Evolutionary conservation across 2,888 invertebrate genomes (phyloP).

Genomic region (Lithophane leautieri): DNA sequence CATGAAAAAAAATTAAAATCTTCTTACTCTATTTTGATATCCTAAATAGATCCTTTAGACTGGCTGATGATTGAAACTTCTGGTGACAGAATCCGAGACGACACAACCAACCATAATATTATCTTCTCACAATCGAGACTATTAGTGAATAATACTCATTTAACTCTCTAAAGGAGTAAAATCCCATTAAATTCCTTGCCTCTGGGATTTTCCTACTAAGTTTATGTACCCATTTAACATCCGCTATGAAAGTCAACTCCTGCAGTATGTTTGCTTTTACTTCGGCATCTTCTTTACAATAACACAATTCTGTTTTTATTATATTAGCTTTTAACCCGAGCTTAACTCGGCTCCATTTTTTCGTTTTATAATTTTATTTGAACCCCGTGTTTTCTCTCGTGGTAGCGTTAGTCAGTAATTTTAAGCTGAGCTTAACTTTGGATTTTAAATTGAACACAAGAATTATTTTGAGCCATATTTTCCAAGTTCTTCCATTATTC

Average conservation of each 20-base stretch:
- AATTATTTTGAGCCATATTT: conserved; percentile 38
- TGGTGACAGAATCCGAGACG: neutral
- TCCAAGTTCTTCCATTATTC: conserved; percentile 2
- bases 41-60: neutral
- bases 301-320: conserved; percentile 32
- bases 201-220: conserved; percentile 2
- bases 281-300: conserved; percentile 29
- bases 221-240: conserved; percentile 7
- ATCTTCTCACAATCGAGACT: neutral
- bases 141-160: neutral
- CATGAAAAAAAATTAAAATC: neutral
- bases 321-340: conserved; percentile 31
- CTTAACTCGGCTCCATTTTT: conserved; percentile 23
- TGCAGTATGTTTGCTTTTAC: conserved; percentile 11
- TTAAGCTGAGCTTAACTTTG: conserved; percentile 39
- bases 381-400: conserved; percentile 1
- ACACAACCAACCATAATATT: neutral
- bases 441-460: conserved; percentile 36
- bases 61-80: neutral
- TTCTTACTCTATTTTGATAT: neutral
- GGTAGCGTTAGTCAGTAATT: conserved; percentile 16
- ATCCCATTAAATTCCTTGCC: neutral
- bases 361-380: conserved; percentile 34
- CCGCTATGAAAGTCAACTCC: conserved; percentile 23
- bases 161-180: neutral